Base-by-base conservation (phyloP, 2,797 vertebrate species). In the Euphonia xanthogaster region DNA sequence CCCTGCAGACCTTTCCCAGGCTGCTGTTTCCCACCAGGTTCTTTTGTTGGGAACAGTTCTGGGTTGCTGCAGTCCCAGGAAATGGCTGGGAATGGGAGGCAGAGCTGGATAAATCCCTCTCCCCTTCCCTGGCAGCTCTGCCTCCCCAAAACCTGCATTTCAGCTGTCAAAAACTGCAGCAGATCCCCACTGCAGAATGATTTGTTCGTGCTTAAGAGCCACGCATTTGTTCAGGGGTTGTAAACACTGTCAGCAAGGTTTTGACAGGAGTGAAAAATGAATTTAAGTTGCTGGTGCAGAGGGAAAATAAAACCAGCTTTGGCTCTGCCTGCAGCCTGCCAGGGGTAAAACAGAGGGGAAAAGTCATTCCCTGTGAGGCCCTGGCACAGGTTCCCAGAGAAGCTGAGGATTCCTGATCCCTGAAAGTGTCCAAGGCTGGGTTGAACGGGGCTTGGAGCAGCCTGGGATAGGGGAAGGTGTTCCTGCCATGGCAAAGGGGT, bases 181-280 rank as follows among this genome's bases (percentile, higher is more conserved):
- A 45, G 68, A 48, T 9, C 82, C 72, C 24, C 25, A 2, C 62
- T 51, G 73, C 80, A 30, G 85, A 61, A 42, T 80, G 44, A 76
- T 42, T 74, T 71, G 40, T 22, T 70, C 37, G 1, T 40, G 61
- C 82, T 95, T 62, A 72, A 78, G 87, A 85, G 72, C 45, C 0
- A 4, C 58, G 1, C 28, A 10, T 73, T 79, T 87, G 72, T 74
- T 93, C 85, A 63, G 61, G 78, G 66, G 1, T 58, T 94, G 88
- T 66, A 77, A 93, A 85, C 31, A 6, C 42, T 57, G 33, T 37
- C 72, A 6, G 7, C 39, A 81, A 76, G 82, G 33, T 35, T 71
- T 88, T 77, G 92, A 92, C 72, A 91, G 86, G 65, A 86, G 50
- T 57, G 83, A 88, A 53, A 90, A 93, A 88, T 81, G 57, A 74